Conservation (phyloP, 2,888 invertebrate genomes). For the Kryphioiulus occultus region DNA sequence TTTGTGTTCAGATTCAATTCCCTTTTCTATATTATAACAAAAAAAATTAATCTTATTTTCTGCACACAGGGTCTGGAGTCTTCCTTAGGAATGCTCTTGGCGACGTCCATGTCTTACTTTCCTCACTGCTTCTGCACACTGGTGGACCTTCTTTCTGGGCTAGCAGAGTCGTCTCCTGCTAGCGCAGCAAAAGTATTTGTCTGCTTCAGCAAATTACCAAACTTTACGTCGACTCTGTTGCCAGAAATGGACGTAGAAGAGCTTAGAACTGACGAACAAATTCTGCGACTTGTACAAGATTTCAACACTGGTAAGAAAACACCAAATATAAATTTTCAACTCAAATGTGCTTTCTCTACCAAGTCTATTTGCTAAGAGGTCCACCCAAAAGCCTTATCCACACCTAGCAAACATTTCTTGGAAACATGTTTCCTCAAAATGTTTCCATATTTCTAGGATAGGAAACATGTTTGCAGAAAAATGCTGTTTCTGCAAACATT, state of each 20-base stretch:
- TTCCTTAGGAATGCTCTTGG: constrained; percentile 58
- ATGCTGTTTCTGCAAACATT: too few species aligned
- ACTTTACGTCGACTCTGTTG: neutral
- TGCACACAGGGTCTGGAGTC: constrained; percentile 58
- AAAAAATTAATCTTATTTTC: neutral
- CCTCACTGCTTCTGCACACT: constrained; percentile 60
- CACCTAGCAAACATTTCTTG: too few species aligned
- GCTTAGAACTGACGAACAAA: neutral
- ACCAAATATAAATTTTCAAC: too few species aligned
- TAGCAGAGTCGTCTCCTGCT: constrained; percentile 56
- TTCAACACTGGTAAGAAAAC: constrained; percentile 30
- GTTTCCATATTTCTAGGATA: too few species aligned
- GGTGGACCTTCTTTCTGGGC: constrained; percentile 58
- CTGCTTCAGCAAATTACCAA: neutral
- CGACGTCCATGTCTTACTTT: constrained; percentile 59
- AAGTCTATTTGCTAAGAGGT: too few species aligned
- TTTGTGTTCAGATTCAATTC: too few species aligned
- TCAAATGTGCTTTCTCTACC: too few species aligned
- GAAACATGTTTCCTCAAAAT: too few species aligned
- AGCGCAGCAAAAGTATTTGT: constrained; percentile 53
- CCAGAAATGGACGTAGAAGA: constrained; percentile 37
- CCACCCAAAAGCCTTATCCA: too few species aligned
- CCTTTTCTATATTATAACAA: neutral
- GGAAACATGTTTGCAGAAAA: too few species aligned
- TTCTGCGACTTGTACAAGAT: constrained; percentile 13